A percentile compares a stretch with the other conserved stretches of the same genome.
Evolutionary conservation across 2,113 vertebrate genomes (phyloP).

Genomic region (Grantiella picta): DNA sequence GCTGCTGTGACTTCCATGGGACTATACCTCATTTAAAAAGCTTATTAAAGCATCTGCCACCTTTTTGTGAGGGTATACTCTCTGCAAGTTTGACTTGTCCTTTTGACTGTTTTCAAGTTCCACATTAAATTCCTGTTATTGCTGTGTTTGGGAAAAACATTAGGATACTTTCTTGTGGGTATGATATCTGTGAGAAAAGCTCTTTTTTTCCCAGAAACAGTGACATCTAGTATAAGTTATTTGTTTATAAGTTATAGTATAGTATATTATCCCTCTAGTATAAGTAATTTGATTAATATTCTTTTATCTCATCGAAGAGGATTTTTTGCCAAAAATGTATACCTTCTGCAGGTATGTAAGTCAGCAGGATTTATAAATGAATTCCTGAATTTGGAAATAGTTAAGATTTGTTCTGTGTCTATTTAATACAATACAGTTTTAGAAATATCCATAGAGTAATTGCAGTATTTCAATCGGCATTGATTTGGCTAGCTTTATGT

Average conservation of each 20-base stretch:
- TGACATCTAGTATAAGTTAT: not conserved
- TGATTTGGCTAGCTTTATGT: not conserved
- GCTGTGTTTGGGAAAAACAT: not conserved
- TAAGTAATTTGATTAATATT: not conserved
- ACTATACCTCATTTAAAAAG: not conserved
- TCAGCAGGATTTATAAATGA: not conserved
- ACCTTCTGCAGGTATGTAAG: not conserved
- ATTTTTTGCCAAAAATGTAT: not conserved
- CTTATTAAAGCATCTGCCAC: not conserved
- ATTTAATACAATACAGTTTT: not conserved
- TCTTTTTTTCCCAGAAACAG: not conserved
- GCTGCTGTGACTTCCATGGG: not conserved
- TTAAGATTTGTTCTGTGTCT: not conserved
- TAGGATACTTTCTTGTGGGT: not conserved
- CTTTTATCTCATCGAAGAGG: not conserved
- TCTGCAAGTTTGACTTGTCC: not conserved
- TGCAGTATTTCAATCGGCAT: not conserved
- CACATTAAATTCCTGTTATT: not conserved
- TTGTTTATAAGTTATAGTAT: not conserved
- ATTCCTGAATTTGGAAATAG: not conserved
- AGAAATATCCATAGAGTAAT: not conserved
- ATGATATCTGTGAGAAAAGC: not conserved
- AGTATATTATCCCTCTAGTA: not conserved
- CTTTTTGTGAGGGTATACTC: not conserved
- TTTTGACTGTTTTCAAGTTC: not conserved